phyloP scores from a whole-genome alignment of 2,797 vertebrate species.

The Smutsia temminckii region DNA sequence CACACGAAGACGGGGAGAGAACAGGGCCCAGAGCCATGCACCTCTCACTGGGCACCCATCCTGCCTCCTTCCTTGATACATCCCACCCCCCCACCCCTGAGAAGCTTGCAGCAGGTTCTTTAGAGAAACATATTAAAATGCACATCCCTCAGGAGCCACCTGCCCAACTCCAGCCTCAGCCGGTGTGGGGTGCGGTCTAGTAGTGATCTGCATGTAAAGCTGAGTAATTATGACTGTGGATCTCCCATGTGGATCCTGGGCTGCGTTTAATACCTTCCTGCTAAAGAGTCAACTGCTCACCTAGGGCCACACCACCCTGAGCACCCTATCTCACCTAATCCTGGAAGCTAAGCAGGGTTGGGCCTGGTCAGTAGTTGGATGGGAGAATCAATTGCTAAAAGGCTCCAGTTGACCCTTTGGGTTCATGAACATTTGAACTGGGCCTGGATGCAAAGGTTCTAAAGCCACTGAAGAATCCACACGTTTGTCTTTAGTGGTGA shows the following conservation, averaged over 20 bases:
- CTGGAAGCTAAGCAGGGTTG: too few species aligned
- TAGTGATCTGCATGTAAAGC: background rate
- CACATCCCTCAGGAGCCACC: fast-evolving
- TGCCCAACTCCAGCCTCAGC: fast-evolving
- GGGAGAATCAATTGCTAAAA: too few species aligned
- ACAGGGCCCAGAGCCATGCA: too few species aligned
- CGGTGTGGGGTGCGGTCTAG: fast-evolving
- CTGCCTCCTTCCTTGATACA: too few species aligned
- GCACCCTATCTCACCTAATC: too few species aligned
- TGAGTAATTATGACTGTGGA: background rate
- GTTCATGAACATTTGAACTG: background rate
- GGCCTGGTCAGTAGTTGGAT: too few species aligned
- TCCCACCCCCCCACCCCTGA: fast-evolving
- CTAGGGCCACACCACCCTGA: too few species aligned
- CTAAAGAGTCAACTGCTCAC: too few species aligned
- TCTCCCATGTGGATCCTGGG: background rate
- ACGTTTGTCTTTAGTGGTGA: background rate
- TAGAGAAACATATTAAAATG: background rate
- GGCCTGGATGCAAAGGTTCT: background rate
- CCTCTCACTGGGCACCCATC: fast-evolving
- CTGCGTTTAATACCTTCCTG: background rate
- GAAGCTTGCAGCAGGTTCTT: background rate
- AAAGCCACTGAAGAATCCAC: background rate
- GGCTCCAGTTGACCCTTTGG: background rate
- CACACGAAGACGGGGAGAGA: too few species aligned